phyloP scores from a whole-genome alignment of 92 coral and sea anemone genomes.

The Siderastrea siderea region DNA sequence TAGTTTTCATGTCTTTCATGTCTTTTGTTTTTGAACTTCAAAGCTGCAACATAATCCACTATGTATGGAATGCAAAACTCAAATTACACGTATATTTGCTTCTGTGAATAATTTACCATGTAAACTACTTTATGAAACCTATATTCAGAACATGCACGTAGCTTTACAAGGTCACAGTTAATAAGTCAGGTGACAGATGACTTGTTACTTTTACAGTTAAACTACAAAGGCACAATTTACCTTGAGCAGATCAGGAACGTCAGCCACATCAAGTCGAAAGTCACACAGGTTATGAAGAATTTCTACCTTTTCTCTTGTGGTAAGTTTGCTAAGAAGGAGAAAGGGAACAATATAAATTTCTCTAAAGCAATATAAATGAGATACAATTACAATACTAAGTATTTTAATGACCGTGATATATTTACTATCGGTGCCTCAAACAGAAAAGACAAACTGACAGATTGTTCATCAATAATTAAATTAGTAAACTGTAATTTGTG shows the following conservation, averaged over 20 bases:
- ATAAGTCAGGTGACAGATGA: not conserved
- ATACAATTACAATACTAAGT: not conserved
- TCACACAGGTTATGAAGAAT: slow-evolving; percentile 96
- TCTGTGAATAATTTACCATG: not conserved
- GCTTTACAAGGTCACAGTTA: slow-evolving; percentile 2
- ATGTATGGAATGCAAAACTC: slow-evolving; percentile 29
- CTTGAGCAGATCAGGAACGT: slow-evolving; percentile 93
- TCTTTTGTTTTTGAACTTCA: too few species aligned
- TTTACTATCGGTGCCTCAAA: not conserved
- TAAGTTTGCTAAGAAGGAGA: slow-evolving; percentile 64
- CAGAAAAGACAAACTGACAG: slow-evolving; percentile 1
- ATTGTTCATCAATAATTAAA: slow-evolving; percentile 13
- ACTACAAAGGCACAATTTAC: not conserved
- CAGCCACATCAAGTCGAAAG: slow-evolving; percentile 94
- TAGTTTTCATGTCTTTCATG: too few species aligned
- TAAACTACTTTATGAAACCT: not conserved
- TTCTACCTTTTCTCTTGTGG: slow-evolving; percentile 91
- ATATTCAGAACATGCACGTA: not conserved
- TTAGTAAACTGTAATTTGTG: not conserved
- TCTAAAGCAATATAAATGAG: slow-evolving; percentile 25
- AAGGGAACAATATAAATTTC: slow-evolving; percentile 10
- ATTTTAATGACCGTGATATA: slow-evolving; percentile 13
- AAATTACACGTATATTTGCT: not conserved
- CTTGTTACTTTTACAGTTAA: not conserved
- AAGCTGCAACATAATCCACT: not conserved